phyloP scores from a whole-genome alignment of 2,797 vertebrate species.

The Eulemur mongoz region DNA sequence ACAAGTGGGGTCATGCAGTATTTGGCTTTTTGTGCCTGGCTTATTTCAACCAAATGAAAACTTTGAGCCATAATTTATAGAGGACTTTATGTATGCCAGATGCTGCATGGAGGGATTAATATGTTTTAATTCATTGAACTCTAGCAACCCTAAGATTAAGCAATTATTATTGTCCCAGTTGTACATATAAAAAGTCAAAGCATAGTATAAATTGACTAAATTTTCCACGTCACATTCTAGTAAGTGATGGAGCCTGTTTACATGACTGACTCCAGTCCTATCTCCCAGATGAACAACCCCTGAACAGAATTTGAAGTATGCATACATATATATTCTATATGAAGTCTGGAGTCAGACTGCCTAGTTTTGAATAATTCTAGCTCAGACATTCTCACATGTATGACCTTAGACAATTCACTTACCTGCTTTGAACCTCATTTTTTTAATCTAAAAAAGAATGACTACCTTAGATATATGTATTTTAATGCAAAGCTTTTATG shows the following conservation, averaged over 20 bases:
- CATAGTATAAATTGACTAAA: neutral
- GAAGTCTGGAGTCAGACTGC: neutral
- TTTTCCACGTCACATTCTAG: neutral
- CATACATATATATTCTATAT: neutral
- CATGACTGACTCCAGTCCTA: neutral
- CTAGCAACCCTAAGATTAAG: neutral
- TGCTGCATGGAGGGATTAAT: neutral
- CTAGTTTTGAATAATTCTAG: neutral
- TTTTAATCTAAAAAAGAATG: conserved; percentile 4
- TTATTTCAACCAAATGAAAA: neutral
- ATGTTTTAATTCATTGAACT: neutral
- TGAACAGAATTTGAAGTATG: neutral
- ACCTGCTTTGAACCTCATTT: neutral
- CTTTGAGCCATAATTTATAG: neutral
- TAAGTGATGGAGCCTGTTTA: neutral
- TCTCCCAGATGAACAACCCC: neutral
- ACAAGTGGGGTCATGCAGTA: neutral
- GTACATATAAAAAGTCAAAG: neutral
- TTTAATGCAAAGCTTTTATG: neutral
- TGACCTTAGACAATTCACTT: neutral
- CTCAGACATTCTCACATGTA: neutral
- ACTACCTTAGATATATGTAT: neutral
- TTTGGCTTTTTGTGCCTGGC: neutral
- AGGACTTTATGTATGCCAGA: neutral
- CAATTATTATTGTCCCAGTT: neutral